Percentiles rank a stretch among this genome's conserved stretches.
phyloP scores from a whole-genome alignment of 2,797 vertebrate genomes.

The Peromyscus nudipes region DNA sequence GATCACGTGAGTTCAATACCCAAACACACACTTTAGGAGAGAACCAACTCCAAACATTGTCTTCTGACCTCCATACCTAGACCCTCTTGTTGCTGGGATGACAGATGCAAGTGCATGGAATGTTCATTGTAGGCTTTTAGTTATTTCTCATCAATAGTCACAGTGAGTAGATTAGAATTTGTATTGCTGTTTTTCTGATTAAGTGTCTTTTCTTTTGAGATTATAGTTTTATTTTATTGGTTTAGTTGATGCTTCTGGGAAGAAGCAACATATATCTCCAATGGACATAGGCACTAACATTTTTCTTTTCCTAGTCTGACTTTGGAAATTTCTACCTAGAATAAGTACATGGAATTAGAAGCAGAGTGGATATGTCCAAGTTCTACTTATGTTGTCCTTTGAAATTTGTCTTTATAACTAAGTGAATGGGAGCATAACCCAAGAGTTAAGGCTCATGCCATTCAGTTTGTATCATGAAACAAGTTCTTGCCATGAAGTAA shows the following conservation, averaged over 20 bases:
- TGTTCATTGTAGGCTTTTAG: background rate
- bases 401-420: slow-evolving; percentile 36
- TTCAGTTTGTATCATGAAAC: slow-evolving; percentile 37
- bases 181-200: background rate
- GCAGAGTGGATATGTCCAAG: background rate
- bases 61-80: no score
- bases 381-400: slow-evolving; percentile 54
- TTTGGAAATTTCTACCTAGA: background rate
- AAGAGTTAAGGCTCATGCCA: background rate
- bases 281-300: background rate
- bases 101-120: no score
- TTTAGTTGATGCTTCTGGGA: background rate
- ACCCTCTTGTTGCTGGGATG: background rate
- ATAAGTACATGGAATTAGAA: slow-evolving; percentile 4
- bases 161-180: background rate
- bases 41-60: background rate
- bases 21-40: background rate
- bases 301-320: background rate
- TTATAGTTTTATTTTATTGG: background rate
- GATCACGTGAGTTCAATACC: background rate
- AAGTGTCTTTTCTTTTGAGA: background rate
- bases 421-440: slow-evolving; percentile 25
- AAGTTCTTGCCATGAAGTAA: slow-evolving; percentile 39
- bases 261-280: background rate
- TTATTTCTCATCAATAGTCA: background rate